Evolutionary conservation across 2,797 vertebrate species (phyloP), one percentile per base, ranked within the genome.

Genomic region (Notolabrus celidotus): DNA sequence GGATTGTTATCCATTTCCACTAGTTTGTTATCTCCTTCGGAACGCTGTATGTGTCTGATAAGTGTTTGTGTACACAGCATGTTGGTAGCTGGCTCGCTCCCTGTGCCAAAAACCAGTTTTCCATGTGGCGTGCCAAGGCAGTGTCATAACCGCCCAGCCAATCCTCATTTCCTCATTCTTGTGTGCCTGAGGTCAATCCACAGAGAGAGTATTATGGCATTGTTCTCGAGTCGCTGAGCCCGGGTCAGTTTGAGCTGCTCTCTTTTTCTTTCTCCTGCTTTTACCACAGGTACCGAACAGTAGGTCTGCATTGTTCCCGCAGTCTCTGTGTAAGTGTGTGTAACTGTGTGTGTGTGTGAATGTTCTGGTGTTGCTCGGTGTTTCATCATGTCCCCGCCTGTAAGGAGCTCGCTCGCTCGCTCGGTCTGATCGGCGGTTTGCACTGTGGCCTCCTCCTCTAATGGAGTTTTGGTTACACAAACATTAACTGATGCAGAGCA

Each of bases 131-230:
- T 88, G 88, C 88, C 89, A 89, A 82, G 80, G 72, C 82, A 38
- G 80, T 74, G 86, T 87, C 83, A 80, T 62, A 73, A 74, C 85
- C 59, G 29, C 82, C 42, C 75, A 55, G 74, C 78, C 63, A 27
- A 53, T 54, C 67, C 71, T 83, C 81, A 75, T 76, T 88, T 92
- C 89, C 90, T 91, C 86, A 88, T 92, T 90, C 88, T 42, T 85
- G 63, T 65, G 78, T 20, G 73, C 71, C 77, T 46, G 79, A 76
- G 81, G 85, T 89, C 87, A 75, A 42, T 67, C 67, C 55, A 39
- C 71, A 61, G 43, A 62, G 59, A 68, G 14, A 25, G 45, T 36
- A 55, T 65, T 61, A 56, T 63, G 53, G 67, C 70, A 82, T 85
- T 88, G 83, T 87, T 87, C 68, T 82, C 33, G 3, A 53, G 20